Conservation (phyloP, 2,888 invertebrate genomes). For the Hemistola chrysoprasaria region DNA sequence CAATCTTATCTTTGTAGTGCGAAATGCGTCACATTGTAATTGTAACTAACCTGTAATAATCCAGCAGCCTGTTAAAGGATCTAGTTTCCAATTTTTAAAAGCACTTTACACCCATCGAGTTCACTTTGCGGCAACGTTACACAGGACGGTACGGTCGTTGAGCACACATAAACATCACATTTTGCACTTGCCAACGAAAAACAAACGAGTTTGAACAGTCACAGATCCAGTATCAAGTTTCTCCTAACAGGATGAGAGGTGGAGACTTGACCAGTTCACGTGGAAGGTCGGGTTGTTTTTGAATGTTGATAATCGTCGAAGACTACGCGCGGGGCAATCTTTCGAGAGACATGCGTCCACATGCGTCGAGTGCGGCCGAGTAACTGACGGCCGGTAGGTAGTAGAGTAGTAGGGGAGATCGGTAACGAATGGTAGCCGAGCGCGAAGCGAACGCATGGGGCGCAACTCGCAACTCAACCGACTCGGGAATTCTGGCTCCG, state of each 20-base stretch:
- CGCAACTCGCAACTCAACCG: conserved; percentile 39
- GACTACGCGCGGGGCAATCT: conserved; percentile 52
- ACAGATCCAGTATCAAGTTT: conserved; percentile 45
- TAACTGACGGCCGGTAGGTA: conserved; percentile 60
- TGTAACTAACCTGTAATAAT: conserved; percentile 53
- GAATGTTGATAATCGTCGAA: conserved; percentile 52
- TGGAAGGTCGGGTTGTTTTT: conserved; percentile 52
- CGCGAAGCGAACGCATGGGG: conserved; percentile 58
- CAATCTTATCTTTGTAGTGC: conserved; percentile 24
- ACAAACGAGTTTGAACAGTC: conserved; percentile 52
- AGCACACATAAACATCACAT: conserved; percentile 78
- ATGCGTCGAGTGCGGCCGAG: conserved; percentile 53
- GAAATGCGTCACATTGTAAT: conserved; percentile 16
- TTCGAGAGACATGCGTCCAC: conserved; percentile 37
- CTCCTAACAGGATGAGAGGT: conserved; percentile 5
- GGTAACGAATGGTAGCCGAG: conserved; percentile 52
- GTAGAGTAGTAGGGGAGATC: conserved; percentile 43
- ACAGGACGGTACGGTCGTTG: conserved; percentile 67
- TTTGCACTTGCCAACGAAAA: conserved; percentile 71
- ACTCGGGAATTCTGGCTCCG: conserved; percentile 34
- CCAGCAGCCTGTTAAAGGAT: conserved; percentile 41
- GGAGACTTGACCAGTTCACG: conserved; percentile 41
- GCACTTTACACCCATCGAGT: conserved; percentile 71
- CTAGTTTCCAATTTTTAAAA: conserved; percentile 68
- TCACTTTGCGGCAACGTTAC: conserved; percentile 72